Conservation (phyloP, 2,888 invertebrate species). For the Athalia cordata region DNA sequence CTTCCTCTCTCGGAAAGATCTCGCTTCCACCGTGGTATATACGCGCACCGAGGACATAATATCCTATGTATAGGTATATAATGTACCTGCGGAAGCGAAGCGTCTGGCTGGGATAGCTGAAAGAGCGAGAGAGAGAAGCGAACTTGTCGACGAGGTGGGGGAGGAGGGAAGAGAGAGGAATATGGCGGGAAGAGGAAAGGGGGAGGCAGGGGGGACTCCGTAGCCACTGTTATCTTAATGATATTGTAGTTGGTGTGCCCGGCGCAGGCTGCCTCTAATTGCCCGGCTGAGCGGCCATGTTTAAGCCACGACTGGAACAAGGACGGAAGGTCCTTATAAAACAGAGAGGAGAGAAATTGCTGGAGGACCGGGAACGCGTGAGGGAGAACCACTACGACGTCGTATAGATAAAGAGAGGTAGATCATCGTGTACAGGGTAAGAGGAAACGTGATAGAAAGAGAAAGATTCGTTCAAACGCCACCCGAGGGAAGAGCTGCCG, state of each 20-base stretch:
- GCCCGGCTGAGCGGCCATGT: conserved; percentile 70
- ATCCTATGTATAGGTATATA: background rate
- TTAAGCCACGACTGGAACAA: conserved; percentile 60
- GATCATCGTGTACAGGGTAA: conserved; percentile 46
- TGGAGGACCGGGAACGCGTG: conserved; percentile 45
- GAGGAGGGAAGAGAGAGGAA: conserved; percentile 46
- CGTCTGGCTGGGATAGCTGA: background rate
- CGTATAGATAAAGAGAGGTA: conserved; percentile 47
- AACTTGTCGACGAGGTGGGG: conserved; percentile 38
- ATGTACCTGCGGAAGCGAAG: background rate
- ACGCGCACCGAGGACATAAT: background rate
- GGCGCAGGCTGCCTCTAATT: conserved; percentile 71
- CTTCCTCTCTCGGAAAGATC: conserved; percentile 49
- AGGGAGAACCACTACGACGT: conserved; percentile 44
- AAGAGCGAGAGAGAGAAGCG: conserved; percentile 43
- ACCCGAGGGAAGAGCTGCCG: too few relatives aligned
- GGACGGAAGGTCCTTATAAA: conserved; percentile 58
- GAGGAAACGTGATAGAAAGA: conserved; percentile 40
- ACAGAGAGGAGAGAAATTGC: conserved; percentile 50
- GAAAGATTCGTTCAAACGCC: background rate
- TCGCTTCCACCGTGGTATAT: conserved; percentile 26
- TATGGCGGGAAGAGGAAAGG: background rate
- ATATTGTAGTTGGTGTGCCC: conserved; percentile 69
- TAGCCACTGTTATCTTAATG: conserved; percentile 64
- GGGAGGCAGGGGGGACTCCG: conserved; percentile 1